Base-by-base conservation (phyloP, 2,113 vertebrate genomes). In the Crotalus viridis region DNA sequence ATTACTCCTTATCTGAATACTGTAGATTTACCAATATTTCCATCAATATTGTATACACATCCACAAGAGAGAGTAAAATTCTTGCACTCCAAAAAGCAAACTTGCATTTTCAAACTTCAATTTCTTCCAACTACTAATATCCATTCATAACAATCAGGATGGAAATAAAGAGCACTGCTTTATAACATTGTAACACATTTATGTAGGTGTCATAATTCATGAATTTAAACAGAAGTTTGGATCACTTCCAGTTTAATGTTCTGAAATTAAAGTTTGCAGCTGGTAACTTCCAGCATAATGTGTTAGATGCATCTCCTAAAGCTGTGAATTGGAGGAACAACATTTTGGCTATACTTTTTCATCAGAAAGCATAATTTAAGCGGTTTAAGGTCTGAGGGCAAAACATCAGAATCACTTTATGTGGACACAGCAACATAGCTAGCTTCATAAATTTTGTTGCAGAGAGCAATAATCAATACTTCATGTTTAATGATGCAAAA, bases 401-500 rank as follows among this genome's bases (percentile, higher is more conserved):
- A 43, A 93, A 92, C 92, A 28, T 92, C 95, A 92, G 46, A 93
- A 92, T 94, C 95, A 39, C 94, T 93, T 95, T 94, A 93, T 96
- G 92, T 43, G 97, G 95, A 94, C 88, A 69, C 95, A 96, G 96
- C 95, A 95, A 94, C 95, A 90, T 21, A 90, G 95, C 94, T 94
- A 61, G 96, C 96, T 97, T 97, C 96, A 94, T 96, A 87, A 97
- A 97, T 95, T 91, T 92, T 89, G n/a, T 17, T 46, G 93, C 96
- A 91, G 95, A 96, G 91, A 95, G 94, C 94, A 24, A 94, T 94
- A 95, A 96, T 98, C 98, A 94, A 98, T 98, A 95, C 93, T 92
- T 96, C 96, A 90, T 94, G 95, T 97, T 97, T 97, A 98, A 97
- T 96, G 97, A 97, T 0, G 94, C 97, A 96, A 97, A 94, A 89